A percentile compares a stretch with the other conserved stretches of the same genome.
phyloP scores from a whole-genome alignment of 2,888 invertebrate genomes.

The Acanthoscelides obtectus region DNA sequence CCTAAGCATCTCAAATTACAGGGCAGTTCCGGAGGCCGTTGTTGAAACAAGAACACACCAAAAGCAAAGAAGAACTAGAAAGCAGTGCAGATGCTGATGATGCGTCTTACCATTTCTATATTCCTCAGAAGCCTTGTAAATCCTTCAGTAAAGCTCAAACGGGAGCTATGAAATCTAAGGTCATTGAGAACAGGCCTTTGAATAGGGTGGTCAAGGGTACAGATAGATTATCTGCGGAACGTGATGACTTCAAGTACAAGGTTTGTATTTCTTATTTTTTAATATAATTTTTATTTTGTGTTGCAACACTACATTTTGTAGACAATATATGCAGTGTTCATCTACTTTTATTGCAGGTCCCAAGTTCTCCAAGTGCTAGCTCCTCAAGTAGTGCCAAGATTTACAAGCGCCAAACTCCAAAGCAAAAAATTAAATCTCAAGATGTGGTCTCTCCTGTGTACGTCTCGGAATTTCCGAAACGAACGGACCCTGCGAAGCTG shows the following conservation, averaged over 20 bases:
- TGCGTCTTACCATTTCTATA: constrained; percentile 26
- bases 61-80: constrained; percentile 20
- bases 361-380: constrained; percentile 46
- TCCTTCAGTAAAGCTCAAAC: constrained; percentile 16
- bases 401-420: constrained; percentile 36
- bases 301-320: too few relatives aligned
- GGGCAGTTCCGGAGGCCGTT: constrained; percentile 38
- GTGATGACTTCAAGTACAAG: constrained; percentile 42
- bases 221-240: constrained; percentile 10
- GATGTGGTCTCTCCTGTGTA: constrained; percentile 40
- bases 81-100: constrained; percentile 14
- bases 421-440: constrained; percentile 30
- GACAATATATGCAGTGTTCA: too few relatives aligned
- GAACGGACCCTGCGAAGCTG: constrained; percentile 50
- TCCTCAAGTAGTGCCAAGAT: constrained; percentile 45
- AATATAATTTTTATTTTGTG: too few relatives aligned
- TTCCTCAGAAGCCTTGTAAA: constrained; percentile 26
- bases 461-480: constrained; percentile 48
- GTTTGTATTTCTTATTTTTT: constrained; percentile 15
- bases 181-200: background rate
- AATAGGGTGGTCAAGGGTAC: background rate
- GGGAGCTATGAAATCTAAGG: background rate
- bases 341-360: constrained; percentile 21
- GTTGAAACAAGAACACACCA: constrained; percentile 21
- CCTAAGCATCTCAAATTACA: too few relatives aligned